Evolutionary conservation across 2,888 invertebrate species (phyloP), one percentile per base, ranked within the genome.

Genomic region (Philereme transversata): DNA sequence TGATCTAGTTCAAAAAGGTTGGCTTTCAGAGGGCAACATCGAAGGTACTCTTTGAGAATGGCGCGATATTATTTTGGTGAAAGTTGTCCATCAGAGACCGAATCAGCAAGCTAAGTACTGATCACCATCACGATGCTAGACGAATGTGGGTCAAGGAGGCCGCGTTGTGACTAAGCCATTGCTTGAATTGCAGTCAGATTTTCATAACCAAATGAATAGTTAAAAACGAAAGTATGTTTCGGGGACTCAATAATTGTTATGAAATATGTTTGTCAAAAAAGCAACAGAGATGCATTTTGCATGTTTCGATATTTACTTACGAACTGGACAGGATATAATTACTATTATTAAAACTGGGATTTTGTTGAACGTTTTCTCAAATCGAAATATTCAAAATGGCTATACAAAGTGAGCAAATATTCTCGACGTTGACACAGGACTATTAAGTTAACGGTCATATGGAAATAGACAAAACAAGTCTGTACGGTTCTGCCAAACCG

Each of bases 131-230:
- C 85, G 82, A 81, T 75, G 77, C 74, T 69, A 71, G 70, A 66
- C 71, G 64, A 75, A 89, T 86, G 79, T 88, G 71, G 87, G 90
- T 88, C 90, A 90, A 90, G 90, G 90, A 84, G 84, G 78, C 79
- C 83, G 74, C 78, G 79, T 80, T 73, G 78, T 83, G 84, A 82
- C 82, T 83, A 84, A 85, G 74, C 77, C 72, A 73, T 73, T 72
- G 72, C 73, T 78, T 81, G 77, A 82, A 83, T 82, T 78, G 77
- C 74, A 72, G 65, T 68, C 73, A 72, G 72, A 77, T 79, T 78
- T 71, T 71, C 75, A 60, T 63, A 69, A 73, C 51, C 66, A 74
- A 69, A 75, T 72, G 68, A 75, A 74, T 74, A 74, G 70, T 56
- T 65, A 70, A 65, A 70, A 57, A 52, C 56, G 60, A 62, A 65